A percentile compares a stretch with the other conserved stretches of the same genome.
phyloP scores from a whole-genome alignment of 2,888 invertebrate species.

The Clostera curtula region DNA sequence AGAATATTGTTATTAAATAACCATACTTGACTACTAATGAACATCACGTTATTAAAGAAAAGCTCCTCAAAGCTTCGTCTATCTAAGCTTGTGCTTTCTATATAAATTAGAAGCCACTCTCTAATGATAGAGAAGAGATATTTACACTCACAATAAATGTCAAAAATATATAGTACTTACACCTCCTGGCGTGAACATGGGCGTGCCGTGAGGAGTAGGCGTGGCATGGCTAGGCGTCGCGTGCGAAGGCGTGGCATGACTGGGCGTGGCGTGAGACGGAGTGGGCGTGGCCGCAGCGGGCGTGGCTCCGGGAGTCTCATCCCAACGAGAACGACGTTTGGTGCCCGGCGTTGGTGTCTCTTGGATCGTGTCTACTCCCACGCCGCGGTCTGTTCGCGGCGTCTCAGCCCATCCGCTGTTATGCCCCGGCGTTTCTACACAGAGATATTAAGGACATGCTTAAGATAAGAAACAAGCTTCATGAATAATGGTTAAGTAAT shows the following conservation, averaged over 20 bases:
- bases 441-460: background rate
- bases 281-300: slow-evolving; percentile 84
- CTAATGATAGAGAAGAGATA: background rate
- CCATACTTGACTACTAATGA: no score
- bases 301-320: slow-evolving; percentile 94
- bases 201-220: slow-evolving; percentile 78
- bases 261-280: slow-evolving; percentile 82
- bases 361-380: slow-evolving; percentile 84
- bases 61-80: background rate
- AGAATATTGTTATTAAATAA: no score
- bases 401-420: slow-evolving; percentile 99
- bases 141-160: background rate
- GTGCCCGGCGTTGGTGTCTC: slow-evolving; percentile 97
- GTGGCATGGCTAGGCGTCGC: slow-evolving; percentile 82
- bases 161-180: slow-evolving; percentile 46
- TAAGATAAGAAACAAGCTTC: background rate
- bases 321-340: slow-evolving; percentile 98
- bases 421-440: slow-evolving; percentile 93
- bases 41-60: background rate
- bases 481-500: no score
- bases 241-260: slow-evolving; percentile 82
- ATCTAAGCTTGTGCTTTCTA: no score
- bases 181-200: slow-evolving; percentile 86
- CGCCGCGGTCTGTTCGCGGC: slow-evolving; percentile 93
- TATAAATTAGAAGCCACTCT: background rate